Percentiles rank a stretch among this genome's conserved stretches.
Evolutionary conservation across 37 sponge, comb jelly and placozoan genomes (phyloP).

Genomic region (Dysidea cf. avara): DNA sequence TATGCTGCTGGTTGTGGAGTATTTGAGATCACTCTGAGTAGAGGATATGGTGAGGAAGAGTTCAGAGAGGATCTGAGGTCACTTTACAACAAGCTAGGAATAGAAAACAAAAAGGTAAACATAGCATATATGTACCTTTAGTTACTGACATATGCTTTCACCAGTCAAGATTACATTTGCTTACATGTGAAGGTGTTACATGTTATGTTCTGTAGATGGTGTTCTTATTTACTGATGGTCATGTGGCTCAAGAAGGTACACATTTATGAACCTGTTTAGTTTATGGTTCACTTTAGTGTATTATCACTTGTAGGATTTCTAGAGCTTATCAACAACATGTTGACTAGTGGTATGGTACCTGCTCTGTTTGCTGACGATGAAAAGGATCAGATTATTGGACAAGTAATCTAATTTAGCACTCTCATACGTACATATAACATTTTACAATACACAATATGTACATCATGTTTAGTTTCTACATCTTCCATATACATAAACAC

Average conservation of each 20-base stretch:
- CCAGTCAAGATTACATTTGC: too few relatives aligned
- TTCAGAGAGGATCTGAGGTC: constrained; percentile 96
- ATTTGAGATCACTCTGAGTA: constrained; percentile 95
- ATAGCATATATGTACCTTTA: too few relatives aligned
- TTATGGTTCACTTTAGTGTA: neutral
- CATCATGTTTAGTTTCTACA: too few relatives aligned
- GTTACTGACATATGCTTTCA: too few relatives aligned
- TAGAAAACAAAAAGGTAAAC: constrained; percentile 97
- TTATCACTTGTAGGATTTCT: constrained; percentile 72
- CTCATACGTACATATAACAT: too few relatives aligned
- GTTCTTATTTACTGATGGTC: constrained; percentile 97
- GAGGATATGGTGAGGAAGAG: constrained; percentile 97
- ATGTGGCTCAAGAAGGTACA: constrained; percentile 95
- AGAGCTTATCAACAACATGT: constrained; percentile 98
- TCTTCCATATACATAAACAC: neutral
- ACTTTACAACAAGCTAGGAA: constrained; percentile 93
- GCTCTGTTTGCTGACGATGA: constrained; percentile 98
- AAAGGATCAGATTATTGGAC: constrained; percentile 85
- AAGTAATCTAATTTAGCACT: constrained; percentile 29
- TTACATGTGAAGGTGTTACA: too few relatives aligned
- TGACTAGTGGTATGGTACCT: constrained; percentile 98
- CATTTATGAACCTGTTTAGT: neutral
- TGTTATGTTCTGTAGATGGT: constrained; percentile 57
- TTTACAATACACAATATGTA: too few relatives aligned
- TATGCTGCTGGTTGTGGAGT: constrained; percentile 96